Conservation (phyloP, 2,797 vertebrate genomes). For the Amblyopsis hoosieri region DNA sequence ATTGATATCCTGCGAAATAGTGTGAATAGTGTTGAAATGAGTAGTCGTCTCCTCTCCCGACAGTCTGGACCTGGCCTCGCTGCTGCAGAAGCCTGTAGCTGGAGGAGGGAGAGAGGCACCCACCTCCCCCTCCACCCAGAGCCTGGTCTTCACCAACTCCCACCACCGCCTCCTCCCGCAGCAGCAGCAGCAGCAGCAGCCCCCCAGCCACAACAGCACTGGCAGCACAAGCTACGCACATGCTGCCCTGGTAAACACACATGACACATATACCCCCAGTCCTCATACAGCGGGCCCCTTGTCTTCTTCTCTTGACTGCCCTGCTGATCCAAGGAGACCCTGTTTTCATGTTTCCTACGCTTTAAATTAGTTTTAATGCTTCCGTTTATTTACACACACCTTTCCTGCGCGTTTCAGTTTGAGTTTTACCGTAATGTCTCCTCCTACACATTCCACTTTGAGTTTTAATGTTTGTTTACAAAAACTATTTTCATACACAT, state of each 20-base stretch:
- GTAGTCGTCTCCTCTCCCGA: slow-evolving; percentile 16
- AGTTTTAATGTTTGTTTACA: too few relatives aligned
- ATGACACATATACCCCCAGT: too few relatives aligned
- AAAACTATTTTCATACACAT: too few relatives aligned
- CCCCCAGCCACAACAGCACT: slow-evolving; percentile 71
- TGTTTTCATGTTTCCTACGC: too few relatives aligned
- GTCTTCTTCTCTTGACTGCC: neutral
- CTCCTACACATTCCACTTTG: too few relatives aligned
- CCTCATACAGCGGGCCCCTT: too few relatives aligned
- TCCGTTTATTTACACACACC: too few relatives aligned
- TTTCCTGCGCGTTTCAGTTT: too few relatives aligned
- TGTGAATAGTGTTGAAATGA: neutral
- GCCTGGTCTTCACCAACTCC: slow-evolving; percentile 95
- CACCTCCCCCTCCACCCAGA: slow-evolving; percentile 82
- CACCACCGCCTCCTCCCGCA: slow-evolving; percentile 68
- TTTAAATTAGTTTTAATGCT: too few relatives aligned
- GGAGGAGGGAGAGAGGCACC: slow-evolving; percentile 78
- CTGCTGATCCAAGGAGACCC: neutral
- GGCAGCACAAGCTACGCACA: slow-evolving; percentile 84
- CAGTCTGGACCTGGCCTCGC: slow-evolving; percentile 88
- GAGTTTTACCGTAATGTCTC: too few relatives aligned
- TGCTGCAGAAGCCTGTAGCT: slow-evolving; percentile 88
- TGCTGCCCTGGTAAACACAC: slow-evolving; percentile 87
- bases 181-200: slow-evolving; percentile 62
- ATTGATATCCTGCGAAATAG: neutral